Evolutionary conservation across 2,888 invertebrate species (phyloP).

Genomic region (Mechanitis mazaeus): DNA sequence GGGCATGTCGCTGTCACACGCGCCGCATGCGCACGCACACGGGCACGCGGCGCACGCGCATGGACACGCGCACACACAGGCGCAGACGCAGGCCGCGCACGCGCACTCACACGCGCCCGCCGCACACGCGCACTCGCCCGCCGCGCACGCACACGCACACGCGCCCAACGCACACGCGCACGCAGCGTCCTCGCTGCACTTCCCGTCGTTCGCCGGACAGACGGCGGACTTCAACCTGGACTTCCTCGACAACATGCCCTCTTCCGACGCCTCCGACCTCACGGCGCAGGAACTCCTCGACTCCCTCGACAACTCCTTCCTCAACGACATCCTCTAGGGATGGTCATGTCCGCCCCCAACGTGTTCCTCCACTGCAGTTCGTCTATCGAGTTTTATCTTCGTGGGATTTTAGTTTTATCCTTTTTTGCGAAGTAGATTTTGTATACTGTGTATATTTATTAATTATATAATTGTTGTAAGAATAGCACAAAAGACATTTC

Average conservation of each 20-base stretch:
- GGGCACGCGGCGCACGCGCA: conserved; percentile 43
- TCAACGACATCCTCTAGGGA: conserved; percentile 78
- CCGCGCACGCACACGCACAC: conserved; percentile 44
- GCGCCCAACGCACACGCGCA: conserved; percentile 36
- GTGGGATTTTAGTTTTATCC: conserved; percentile 42
- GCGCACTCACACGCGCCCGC: conserved; percentile 64
- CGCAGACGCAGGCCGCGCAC: conserved; percentile 42
- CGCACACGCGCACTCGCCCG: conserved; percentile 28
- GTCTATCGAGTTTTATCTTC: conserved; percentile 34
- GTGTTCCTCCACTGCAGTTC: conserved; percentile 13
- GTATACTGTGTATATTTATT: conserved; percentile 62
- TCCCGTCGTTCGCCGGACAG: conserved; percentile 65
- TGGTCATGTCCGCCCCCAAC: neutral
- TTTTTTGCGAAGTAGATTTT: conserved; percentile 47
- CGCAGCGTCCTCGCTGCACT: conserved; percentile 51
- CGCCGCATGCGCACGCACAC: conserved; percentile 28
- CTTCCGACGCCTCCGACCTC: conserved; percentile 84
- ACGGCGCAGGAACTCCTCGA: conserved; percentile 89
- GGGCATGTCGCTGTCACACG: conserved; percentile 44
- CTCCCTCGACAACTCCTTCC: conserved; percentile 87
- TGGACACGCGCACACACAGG: conserved; percentile 40
- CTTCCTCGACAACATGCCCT: conserved; percentile 88
- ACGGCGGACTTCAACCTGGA: conserved; percentile 86
- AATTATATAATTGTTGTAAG: conserved; percentile 54
- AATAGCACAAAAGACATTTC: conserved; percentile 69